Evolutionary conservation across 64 coral and sea anemone species (phyloP), one percentile per base, ranked within the genome.

Genomic region (Orbicella faveolata): DNA sequence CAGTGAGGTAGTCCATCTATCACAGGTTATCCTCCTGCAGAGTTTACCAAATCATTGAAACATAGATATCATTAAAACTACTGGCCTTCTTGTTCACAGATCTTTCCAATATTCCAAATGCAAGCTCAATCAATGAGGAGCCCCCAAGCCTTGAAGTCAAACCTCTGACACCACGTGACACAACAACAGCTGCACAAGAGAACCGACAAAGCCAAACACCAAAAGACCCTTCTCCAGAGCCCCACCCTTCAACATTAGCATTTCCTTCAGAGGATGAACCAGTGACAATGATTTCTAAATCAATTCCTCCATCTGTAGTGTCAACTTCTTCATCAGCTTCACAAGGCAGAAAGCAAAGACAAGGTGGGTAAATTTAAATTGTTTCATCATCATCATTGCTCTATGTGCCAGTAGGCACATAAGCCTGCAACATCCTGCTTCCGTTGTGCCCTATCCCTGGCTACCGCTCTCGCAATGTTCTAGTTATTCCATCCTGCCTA

Each of bases 271-370:
- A 97, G 82, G 95, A 97, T 63, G 95, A 97, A 76, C 95, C 95
- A 34, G 95, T 97, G 26, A 97, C 95, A 10, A 94, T 97, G 95
- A 93, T 97, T 74, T 97, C 95, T 52, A 97, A 97, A 34, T 97
- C 95, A 16, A 97, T 97, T 63, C 90, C 95, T 74, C 93, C 95
- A 9, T 83, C 93, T 61, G 84, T 87, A 63, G 21, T 52, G 75
- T 78, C 61, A 17, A 18, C 9, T 8, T 51, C 23, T 0, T n/a
- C 36, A 23, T 17, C 36, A 26, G 25, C 82, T 85, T 72, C 82
- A 52, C 37, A 65, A 30, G 13, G 36, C 12, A 72, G 64, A 37
- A 1, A 48, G n/a, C 25, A 20, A 52, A 66, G 36, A 67, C 37
- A 73, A 52, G 82, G 82, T 85, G 52, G 1, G 7, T 15, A 78